These are phyloP conservation scores for Danionella cerebrum DNA, from an alignment of 2,113 vertebrate genomes.

Conservation along the genomic window DNA sequence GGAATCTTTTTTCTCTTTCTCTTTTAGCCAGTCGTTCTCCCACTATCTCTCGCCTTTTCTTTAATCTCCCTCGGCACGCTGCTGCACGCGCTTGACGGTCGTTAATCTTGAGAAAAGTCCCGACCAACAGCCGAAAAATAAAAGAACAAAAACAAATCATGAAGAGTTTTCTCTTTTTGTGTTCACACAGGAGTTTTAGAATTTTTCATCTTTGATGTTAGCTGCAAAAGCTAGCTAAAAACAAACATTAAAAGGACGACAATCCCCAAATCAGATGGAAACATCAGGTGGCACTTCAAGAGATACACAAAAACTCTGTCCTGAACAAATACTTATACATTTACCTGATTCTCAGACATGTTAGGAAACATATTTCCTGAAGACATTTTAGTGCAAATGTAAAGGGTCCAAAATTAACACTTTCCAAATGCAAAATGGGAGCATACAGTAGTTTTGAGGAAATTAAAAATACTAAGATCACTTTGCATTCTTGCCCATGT, in stretches of 20 bases:
- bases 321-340: constrained; percentile 14
- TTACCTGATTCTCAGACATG: background rate
- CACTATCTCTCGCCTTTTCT: constrained; percentile 40
- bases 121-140: constrained; percentile 43
- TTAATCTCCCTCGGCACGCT: constrained; percentile 49
- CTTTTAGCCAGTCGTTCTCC: constrained; percentile 15
- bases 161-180: constrained; percentile 33
- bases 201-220: constrained; percentile 93
- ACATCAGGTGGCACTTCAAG: constrained; percentile 21
- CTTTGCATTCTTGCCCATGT: background rate
- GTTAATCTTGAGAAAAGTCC: constrained; percentile 47
- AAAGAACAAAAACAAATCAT: constrained; percentile 43
- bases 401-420: constrained; percentile 11
- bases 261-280: constrained; percentile 34
- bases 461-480: constrained; percentile 14
- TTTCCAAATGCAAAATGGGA: background rate
- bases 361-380: background rate
- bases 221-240: constrained; percentile 71
- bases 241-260: constrained; percentile 52
- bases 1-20: constrained; percentile 36
- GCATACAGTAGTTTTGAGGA: background rate
- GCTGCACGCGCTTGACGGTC: constrained; percentile 44
- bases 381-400: background rate
- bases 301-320: constrained; percentile 5
- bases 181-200: constrained; percentile 34